phyloP scores from a whole-genome alignment of 2,113 vertebrate species.

The Ursus arctos region DNA sequence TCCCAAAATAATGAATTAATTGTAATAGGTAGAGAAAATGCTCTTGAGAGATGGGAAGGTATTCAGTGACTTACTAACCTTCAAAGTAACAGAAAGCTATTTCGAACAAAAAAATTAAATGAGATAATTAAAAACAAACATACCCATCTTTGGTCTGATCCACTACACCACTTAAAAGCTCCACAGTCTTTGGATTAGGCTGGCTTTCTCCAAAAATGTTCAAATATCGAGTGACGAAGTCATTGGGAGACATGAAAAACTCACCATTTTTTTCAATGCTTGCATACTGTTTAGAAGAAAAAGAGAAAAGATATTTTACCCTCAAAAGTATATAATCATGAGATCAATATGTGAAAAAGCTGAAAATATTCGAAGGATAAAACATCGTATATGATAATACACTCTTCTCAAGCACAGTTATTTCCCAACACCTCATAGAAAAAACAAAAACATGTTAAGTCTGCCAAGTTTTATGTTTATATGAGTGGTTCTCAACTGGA shows the following conservation, averaged over 20 bases:
- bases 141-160: conserved; percentile 95
- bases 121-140: conserved; percentile 69
- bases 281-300: conserved; percentile 89
- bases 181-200: conserved; percentile 89
- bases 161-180: conserved; percentile 92
- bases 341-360: background rate
- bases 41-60: background rate
- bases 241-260: conserved; percentile 92
- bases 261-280: conserved; percentile 93
- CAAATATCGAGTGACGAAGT: conserved; percentile 92
- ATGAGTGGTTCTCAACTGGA: background rate
- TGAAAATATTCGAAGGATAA: conserved; percentile 38
- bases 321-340: background rate
- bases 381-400: background rate
- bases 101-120: conserved; percentile 17
- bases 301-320: conserved; percentile 6
- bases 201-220: conserved; percentile 90
- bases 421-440: background rate
- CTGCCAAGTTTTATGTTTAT: background rate
- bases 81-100: conserved; percentile 5
- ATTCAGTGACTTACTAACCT: background rate
- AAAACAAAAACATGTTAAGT: background rate
- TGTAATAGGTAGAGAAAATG: background rate
- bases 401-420: background rate
- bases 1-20: conserved; percentile 12